A percentile compares a stretch with the other conserved stretches of the same genome.
Evolutionary conservation across 2,113 vertebrate species (phyloP).

Genomic region (Mus pahari): DNA sequence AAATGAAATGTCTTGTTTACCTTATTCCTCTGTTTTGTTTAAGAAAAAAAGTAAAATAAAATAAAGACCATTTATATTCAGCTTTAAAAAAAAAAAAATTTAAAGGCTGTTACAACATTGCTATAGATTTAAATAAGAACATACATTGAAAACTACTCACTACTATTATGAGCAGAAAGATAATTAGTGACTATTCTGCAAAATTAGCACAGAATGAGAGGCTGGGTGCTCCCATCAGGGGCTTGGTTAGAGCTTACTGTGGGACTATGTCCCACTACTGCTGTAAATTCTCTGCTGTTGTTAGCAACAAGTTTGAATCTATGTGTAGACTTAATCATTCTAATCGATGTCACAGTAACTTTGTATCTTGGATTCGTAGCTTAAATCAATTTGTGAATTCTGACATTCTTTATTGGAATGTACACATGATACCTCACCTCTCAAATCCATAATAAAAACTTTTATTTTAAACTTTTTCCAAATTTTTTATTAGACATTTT

Average conservation of each 20-base stretch:
- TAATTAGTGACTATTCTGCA: background rate
- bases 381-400: background rate
- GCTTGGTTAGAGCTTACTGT: background rate
- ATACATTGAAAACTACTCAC: background rate
- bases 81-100: background rate
- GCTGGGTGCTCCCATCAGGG: background rate
- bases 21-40: background rate
- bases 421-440: background rate
- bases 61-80: background rate
- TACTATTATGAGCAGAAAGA: background rate
- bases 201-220: background rate
- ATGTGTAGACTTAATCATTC: background rate
- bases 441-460: background rate
- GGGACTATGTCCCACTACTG: background rate
- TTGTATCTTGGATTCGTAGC: background rate
- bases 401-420: background rate
- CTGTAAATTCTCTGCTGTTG: background rate
- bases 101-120: background rate
- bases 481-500: no score
- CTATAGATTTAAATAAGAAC: background rate
- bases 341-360: background rate
- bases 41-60: slow-evolving; percentile 1
- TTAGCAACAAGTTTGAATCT: background rate
- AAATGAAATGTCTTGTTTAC: slow-evolving; percentile 23
- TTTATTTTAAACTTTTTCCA: background rate